phyloP scores from a whole-genome alignment of 1,140 invertebrate genomes.

The Tachypleus tridentatus region DNA sequence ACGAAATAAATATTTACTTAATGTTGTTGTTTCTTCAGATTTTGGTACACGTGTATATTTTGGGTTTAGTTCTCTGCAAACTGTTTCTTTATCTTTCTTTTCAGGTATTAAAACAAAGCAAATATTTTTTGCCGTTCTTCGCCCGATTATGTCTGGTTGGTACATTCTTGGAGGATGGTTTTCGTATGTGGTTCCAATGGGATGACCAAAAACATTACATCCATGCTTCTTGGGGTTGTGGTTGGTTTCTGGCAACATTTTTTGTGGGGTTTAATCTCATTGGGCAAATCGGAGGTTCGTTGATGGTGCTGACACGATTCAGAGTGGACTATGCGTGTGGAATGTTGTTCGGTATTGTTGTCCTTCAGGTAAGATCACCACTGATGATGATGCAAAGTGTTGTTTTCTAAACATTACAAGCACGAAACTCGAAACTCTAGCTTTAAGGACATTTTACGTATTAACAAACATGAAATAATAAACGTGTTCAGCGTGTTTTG shows the following conservation, averaged over 20 bases:
- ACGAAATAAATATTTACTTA: too few relatives aligned
- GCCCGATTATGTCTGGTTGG: slow-evolving; percentile 95
- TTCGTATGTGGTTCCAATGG: slow-evolving; percentile 99
- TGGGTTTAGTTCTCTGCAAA: too few relatives aligned
- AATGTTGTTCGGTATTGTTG: too few relatives aligned
- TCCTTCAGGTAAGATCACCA: too few relatives aligned
- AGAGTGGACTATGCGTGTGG: slow-evolving; percentile 54
- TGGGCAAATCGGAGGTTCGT: slow-evolving; percentile 87
- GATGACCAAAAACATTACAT: slow-evolving; percentile 95
- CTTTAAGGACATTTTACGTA: too few relatives aligned
- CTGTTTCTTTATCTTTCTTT: slow-evolving; percentile 21
- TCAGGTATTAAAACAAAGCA: slow-evolving; percentile 81
- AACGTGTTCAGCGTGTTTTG: too few relatives aligned
- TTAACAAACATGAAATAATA: too few relatives aligned
- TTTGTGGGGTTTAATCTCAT: slow-evolving; percentile 89
- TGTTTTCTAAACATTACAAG: too few relatives aligned
- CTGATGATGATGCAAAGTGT: too few relatives aligned
- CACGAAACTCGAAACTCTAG: too few relatives aligned
- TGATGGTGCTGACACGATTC: slow-evolving; percentile 86
- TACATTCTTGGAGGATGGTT: slow-evolving; percentile 97
- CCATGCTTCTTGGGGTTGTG: slow-evolving; percentile 96
- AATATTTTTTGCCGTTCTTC: slow-evolving; percentile 86
- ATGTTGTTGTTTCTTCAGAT: too few relatives aligned
- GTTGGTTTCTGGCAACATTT: slow-evolving; percentile 77
- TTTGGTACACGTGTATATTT: too few relatives aligned